Conservation (phyloP, 1,140 invertebrate genomes). For the Phortica variegata region DNA sequence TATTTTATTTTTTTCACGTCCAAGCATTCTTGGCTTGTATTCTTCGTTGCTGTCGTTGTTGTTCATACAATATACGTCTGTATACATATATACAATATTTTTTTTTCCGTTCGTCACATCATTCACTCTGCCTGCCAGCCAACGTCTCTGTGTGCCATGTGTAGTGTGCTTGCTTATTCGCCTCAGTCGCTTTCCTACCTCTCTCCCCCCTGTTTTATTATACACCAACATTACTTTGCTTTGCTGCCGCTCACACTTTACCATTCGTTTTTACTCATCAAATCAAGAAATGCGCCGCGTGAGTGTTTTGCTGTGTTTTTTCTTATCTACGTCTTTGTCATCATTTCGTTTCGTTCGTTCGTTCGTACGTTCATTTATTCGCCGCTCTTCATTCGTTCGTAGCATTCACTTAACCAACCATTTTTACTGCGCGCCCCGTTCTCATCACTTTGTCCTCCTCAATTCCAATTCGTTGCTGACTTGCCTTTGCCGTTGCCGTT, state of each 20-base stretch:
- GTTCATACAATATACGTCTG: no score
- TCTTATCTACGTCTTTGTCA: conserved; percentile 53
- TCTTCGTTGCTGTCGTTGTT: conserved; percentile 20
- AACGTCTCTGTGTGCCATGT: no score
- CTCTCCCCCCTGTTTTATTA: no score
- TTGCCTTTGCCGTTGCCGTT: conserved; percentile 27
- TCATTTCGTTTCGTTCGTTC: conserved; percentile 19
- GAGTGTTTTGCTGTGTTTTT: conserved; percentile 35
- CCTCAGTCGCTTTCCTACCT: no score
- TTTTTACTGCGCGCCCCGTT: conserved; percentile 17
- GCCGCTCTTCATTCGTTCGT: conserved; percentile 34
- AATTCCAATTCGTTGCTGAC: conserved; percentile 38
- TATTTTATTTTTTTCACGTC: no score
- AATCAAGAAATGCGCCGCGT: no score
- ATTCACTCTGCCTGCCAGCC: background rate
- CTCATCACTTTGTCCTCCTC: conserved; percentile 29
- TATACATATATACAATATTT: no score
- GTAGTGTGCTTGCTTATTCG: no score
- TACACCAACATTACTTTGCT: conserved; percentile 41
- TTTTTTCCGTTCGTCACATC: no score
- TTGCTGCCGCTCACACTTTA: no score
- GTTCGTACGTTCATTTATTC: conserved; percentile 17
- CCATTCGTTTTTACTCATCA: no score
- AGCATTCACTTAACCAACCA: conserved; percentile 29
- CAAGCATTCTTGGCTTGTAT: no score